A percentile compares a stretch with the other conserved stretches of the same genome.
These are phyloP conservation scores for Clostera curtula DNA, from an alignment of 2,888 invertebrate species.

Conservation along the genomic window DNA sequence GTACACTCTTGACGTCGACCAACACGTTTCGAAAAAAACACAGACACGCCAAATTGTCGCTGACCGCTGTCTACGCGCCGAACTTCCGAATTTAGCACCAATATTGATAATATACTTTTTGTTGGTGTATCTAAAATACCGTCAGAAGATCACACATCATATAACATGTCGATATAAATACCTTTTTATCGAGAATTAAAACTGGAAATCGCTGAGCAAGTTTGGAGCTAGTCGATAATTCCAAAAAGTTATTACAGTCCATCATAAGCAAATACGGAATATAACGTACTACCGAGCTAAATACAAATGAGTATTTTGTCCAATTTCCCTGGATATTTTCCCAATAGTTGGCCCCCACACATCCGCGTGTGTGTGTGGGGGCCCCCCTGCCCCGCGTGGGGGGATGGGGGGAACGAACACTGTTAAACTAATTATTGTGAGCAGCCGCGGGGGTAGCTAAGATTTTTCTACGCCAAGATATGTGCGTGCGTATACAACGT, in stretches of 20 bases:
- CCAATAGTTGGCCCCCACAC: constrained; percentile 37
- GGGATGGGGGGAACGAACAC: constrained; percentile 34
- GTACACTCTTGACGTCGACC: no score
- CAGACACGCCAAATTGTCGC: no score
- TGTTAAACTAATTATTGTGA: constrained; percentile 56
- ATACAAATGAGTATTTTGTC: constrained; percentile 37
- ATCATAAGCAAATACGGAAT: constrained; percentile 15
- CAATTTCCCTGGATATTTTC: constrained; percentile 39
- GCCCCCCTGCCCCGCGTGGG: constrained; percentile 13
- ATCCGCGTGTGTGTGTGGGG: constrained; percentile 21
- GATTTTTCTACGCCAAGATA: constrained; percentile 43
- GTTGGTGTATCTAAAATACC: no score
- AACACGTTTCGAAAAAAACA: no score
- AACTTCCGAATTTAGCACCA: no score
- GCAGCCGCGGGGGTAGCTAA: constrained; percentile 35
- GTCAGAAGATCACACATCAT: no score
- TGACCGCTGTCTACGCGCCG: no score
- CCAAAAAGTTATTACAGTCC: constrained; percentile 15
- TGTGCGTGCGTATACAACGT: constrained; percentile 22
- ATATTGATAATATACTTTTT: no score
- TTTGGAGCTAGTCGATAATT: no score
- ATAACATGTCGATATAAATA: no score
- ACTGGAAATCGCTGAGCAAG: no score
- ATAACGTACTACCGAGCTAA: constrained; percentile 18
- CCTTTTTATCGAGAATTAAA: no score